A percentile compares a stretch with the other conserved stretches of the same genome.
Conservation (phyloP, 1,140 invertebrate species). For the Reticulitermes speratus region DNA sequence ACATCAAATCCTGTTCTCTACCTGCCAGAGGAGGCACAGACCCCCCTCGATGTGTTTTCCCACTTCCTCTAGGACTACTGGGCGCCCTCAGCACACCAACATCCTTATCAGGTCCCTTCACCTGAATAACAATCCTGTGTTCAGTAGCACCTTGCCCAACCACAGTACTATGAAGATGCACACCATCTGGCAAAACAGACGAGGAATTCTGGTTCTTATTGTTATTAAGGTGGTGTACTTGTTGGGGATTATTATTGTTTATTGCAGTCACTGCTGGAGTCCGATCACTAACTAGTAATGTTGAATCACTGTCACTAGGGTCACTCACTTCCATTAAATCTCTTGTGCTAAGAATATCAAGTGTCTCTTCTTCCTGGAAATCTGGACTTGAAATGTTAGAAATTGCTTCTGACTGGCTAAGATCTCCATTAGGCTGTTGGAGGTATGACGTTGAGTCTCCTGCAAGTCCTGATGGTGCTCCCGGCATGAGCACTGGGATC, state of each 20-base stretch:
- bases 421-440: constrained; percentile 36
- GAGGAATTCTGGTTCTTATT: constrained; percentile 21
- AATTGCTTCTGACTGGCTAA: constrained; percentile 67
- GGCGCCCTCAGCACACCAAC: constrained; percentile 36
- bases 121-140: constrained; percentile 80
- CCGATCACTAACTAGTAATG: constrained; percentile 47
- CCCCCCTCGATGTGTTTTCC: constrained; percentile 37
- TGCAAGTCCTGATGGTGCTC: not conserved
- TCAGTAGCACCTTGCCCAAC: constrained; percentile 19
- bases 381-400: constrained; percentile 85
- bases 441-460: not conserved
- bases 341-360: constrained; percentile 63
- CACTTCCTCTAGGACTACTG: constrained; percentile 42
- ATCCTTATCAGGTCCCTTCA: constrained; percentile 69
- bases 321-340: constrained; percentile 82
- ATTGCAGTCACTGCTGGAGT: constrained; percentile 46
- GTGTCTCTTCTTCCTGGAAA: constrained; percentile 73
- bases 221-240: constrained; percentile 19
- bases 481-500: not conserved
- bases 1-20: constrained; percentile 22
- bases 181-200: not conserved
- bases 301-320: constrained; percentile 80
- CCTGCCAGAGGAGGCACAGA: constrained; percentile 40
- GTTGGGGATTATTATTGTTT: constrained; percentile 46
- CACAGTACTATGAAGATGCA: constrained; percentile 1